Conservation (phyloP, 2,888 invertebrate genomes). For the Melinaea menophilus region DNA sequence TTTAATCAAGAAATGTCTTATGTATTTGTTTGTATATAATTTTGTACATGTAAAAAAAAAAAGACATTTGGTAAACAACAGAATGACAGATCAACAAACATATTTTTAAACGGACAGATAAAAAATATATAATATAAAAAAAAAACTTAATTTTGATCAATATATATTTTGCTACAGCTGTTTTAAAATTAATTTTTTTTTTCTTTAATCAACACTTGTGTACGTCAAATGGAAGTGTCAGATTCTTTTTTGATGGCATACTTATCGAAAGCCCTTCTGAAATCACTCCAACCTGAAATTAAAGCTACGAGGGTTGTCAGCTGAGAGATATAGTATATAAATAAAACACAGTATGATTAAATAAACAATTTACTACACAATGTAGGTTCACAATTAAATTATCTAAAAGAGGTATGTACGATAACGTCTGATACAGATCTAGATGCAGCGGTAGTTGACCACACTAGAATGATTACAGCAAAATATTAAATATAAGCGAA, state of each 20-base stretch:
- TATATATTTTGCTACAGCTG: slow-evolving; percentile 75
- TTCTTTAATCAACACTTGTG: too few species aligned
- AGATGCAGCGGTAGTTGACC: slow-evolving; percentile 40
- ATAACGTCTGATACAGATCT: slow-evolving; percentile 71
- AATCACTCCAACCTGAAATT: too few species aligned
- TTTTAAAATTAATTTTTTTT: too few species aligned
- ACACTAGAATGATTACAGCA: slow-evolving; percentile 22
- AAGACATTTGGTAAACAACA: too few species aligned
- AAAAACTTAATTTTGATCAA: slow-evolving; percentile 63
- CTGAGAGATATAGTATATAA: slow-evolving; percentile 32
- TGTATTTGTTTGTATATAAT: too few species aligned
- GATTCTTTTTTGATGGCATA: too few species aligned
- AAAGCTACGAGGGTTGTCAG: too few species aligned
- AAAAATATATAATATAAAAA: slow-evolving; percentile 34
- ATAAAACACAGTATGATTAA: slow-evolving; percentile 64
- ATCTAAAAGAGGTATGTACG: slow-evolving; percentile 70
- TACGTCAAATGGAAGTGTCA: too few species aligned
- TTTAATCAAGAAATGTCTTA: background rate
- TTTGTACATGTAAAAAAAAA: background rate
- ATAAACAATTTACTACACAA: slow-evolving; percentile 78
- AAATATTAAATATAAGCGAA: slow-evolving; percentile 28
- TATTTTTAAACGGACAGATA: too few species aligned
- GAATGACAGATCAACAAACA: too few species aligned
- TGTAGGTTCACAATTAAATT: slow-evolving; percentile 77
- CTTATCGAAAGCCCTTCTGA: too few species aligned